phyloP scores from a whole-genome alignment of 2,113 vertebrate species.

The Atlantisia rogersi region DNA sequence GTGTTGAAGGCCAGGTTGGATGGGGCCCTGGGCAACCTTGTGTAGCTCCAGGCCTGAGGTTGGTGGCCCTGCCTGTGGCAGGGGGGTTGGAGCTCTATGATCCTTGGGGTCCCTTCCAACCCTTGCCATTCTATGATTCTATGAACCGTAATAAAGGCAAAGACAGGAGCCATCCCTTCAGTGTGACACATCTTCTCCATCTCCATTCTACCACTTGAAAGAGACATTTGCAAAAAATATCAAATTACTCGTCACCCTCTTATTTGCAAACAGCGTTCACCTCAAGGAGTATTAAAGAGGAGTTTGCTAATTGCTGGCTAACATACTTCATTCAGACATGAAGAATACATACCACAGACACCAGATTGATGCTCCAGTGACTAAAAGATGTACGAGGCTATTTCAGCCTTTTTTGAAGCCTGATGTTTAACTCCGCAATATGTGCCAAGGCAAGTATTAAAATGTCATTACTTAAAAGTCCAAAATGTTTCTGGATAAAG shows the following conservation, averaged over 20 bases:
- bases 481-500: neutral
- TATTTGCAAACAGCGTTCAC: neutral
- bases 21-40: no score
- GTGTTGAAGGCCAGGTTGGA: no score
- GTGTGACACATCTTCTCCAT: neutral
- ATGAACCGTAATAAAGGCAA: neutral
- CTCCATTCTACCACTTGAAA: neutral
- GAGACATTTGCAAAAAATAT: neutral
- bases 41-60: no score
- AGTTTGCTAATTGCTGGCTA: neutral
- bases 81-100: no score
- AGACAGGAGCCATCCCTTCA: neutral
- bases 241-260: neutral
- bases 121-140: no score
- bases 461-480: neutral
- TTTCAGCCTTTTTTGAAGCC: neutral
- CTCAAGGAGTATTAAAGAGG: neutral
- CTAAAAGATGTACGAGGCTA: neutral
- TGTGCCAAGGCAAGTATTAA: neutral
- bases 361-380: neutral
- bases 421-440: neutral
- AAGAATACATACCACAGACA: neutral
- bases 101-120: no score
- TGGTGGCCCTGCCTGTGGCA: no score
- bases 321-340: neutral